A percentile compares a stretch with the other conserved stretches of the same genome.
phyloP scores from a whole-genome alignment of 1,140 invertebrate genomes.

The Euglossa dilemma region DNA sequence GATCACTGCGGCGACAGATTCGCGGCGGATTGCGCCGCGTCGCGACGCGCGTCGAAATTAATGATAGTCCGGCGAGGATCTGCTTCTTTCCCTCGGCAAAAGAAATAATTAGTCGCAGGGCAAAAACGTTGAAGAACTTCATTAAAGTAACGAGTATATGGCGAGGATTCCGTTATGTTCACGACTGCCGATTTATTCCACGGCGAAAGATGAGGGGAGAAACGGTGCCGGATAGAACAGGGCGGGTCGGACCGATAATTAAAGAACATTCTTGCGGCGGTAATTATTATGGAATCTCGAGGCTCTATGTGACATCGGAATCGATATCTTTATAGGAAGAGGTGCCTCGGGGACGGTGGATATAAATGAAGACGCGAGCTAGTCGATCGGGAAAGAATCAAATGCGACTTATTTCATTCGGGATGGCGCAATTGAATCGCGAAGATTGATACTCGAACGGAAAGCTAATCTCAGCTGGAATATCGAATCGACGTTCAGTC shows the following conservation, averaged over 20 bases:
- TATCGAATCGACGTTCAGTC: background rate
- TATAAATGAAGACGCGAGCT: slow-evolving; percentile 8
- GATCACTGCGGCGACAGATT: slow-evolving; percentile 8
- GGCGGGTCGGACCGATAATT: slow-evolving; percentile 41
- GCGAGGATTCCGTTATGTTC: slow-evolving; percentile 38
- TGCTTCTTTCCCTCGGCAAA: background rate
- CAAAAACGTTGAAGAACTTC: slow-evolving; percentile 38
- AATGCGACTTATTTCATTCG: slow-evolving; percentile 9
- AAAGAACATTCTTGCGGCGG: slow-evolving; percentile 41
- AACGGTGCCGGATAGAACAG: background rate
- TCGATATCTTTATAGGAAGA: slow-evolving; percentile 9
- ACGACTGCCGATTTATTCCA: slow-evolving; percentile 6
- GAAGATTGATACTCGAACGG: background rate
- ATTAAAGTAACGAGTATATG: slow-evolving; percentile 22
- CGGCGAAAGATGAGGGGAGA: background rate
- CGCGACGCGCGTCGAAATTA: slow-evolving; percentile 13
- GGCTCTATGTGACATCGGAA: background rate
- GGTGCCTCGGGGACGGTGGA: background rate
- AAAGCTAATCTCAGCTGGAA: background rate
- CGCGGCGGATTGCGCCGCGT: too few relatives aligned
- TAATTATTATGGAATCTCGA: slow-evolving; percentile 28
- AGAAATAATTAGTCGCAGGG: slow-evolving; percentile 57
- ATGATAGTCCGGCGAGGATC: slow-evolving; percentile 28
- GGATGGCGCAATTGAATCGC: background rate
- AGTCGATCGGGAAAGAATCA: background rate